These are phyloP conservation scores for Cheilosia grossa DNA, from an alignment of 2,888 invertebrate genomes.

Conservation along the genomic window DNA sequence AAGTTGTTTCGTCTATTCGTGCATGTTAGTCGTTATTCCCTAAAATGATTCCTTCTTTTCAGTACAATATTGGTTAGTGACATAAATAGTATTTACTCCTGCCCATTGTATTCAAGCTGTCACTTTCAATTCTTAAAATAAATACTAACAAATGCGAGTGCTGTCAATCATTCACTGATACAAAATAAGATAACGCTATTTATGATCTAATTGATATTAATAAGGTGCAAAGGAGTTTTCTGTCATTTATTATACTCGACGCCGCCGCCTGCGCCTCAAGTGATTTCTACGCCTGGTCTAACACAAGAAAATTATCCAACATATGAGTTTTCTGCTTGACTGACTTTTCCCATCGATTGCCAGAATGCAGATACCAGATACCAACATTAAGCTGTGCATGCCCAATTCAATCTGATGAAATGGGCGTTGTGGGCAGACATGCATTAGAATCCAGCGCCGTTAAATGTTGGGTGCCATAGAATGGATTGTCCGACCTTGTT, in stretches of 20 bases:
- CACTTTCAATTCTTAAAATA: no score
- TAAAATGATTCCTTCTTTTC: no score
- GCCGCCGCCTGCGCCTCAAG: constrained; percentile 11
- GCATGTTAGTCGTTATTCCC: no score
- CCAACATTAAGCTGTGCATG: constrained; percentile 37
- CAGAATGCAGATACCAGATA: constrained; percentile 22
- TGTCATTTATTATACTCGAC: constrained; percentile 18
- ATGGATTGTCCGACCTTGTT: constrained; percentile 42
- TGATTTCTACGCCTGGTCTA: background rate
- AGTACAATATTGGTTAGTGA: no score
- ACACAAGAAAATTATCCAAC: background rate
- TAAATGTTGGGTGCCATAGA: constrained; percentile 15
- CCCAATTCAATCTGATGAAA: constrained; percentile 51
- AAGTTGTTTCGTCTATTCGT: no score
- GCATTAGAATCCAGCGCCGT: constrained; percentile 16
- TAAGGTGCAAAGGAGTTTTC: constrained; percentile 8
- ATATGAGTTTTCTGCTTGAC: constrained; percentile 26
- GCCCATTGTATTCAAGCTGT: no score
- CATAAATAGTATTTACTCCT: no score
- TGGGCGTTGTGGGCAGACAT: constrained; percentile 56
- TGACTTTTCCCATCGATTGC: constrained; percentile 51
- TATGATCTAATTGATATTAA: constrained; percentile 17
- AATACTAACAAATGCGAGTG: background rate
- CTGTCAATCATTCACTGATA: background rate
- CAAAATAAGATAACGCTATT: background rate